Conservation (phyloP, 2,797 vertebrate species). For the Sebastes dallii region DNA sequence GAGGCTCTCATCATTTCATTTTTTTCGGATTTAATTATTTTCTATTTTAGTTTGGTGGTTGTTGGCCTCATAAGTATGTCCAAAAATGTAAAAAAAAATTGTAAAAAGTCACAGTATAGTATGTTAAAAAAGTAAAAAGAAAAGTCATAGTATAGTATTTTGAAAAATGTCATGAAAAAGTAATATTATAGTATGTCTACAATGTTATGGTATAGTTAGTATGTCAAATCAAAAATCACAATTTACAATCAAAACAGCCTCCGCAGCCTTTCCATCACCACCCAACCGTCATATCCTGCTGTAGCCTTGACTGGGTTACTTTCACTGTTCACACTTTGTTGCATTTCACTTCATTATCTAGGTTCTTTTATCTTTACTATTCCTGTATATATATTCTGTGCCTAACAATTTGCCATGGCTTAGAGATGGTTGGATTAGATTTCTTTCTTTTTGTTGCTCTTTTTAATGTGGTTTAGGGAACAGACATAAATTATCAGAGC, state of each 20-base stretch:
- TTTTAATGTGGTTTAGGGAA: neutral
- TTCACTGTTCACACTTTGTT: constrained; percentile 24
- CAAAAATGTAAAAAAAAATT: too few relatives aligned
- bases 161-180: too few relatives aligned
- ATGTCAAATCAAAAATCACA: too few relatives aligned
- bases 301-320: constrained; percentile 8
- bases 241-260: neutral
- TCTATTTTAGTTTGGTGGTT: too few relatives aligned
- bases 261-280: neutral
- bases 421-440: neutral
- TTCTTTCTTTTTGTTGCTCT: neutral
- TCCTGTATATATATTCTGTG: neutral
- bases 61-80: too few relatives aligned
- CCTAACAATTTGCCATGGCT: neutral
- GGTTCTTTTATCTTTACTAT: neutral
- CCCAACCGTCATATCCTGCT: neutral
- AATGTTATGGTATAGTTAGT: too few relatives aligned
- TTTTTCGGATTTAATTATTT: too few relatives aligned
- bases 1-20: too few relatives aligned
- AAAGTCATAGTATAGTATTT: too few relatives aligned
- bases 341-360: neutral
- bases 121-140: too few relatives aligned
- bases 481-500: neutral
- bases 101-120: too few relatives aligned
- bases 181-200: too few relatives aligned